phyloP scores from a whole-genome alignment of 2,888 invertebrate species.

The Plebejus argus region DNA sequence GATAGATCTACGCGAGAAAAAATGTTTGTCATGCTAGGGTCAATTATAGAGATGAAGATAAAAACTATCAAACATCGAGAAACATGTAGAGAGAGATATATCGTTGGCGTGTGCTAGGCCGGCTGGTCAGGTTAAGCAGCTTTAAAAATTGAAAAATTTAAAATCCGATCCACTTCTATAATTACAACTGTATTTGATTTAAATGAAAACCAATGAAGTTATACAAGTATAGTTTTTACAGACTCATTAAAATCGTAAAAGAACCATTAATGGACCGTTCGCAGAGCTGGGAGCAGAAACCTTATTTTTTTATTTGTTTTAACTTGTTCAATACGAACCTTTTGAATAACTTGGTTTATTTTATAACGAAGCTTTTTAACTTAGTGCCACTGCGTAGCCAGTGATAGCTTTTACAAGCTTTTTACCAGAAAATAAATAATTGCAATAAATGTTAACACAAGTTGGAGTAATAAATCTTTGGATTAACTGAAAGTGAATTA shows the following conservation, averaged over 20 bases:
- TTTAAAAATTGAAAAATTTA: not conserved
- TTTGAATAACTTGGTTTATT: constrained; percentile 1
- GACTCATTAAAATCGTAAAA: constrained; percentile 27
- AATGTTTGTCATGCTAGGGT: no score
- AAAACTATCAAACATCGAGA: no score
- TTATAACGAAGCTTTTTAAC: constrained; percentile 20
- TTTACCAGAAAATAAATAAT: not conserved
- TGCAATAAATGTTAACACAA: not conserved
- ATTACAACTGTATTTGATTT: not conserved
- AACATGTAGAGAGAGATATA: no score
- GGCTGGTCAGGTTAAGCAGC: not conserved
- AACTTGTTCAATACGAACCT: constrained; percentile 19
- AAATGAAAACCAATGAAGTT: constrained; percentile 20
- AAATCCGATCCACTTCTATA: not conserved
- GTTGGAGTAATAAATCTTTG: no score
- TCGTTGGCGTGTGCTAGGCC: no score
- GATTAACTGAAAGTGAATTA: no score
- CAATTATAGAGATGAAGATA: no score
- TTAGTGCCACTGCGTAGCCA: not conserved
- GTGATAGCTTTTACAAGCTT: not conserved
- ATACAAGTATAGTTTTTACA: not conserved
- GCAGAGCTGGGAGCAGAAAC: not conserved
- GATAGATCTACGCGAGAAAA: no score
- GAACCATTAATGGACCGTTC: not conserved
- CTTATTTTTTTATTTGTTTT: constrained; percentile 16